Conservation (phyloP, 1,140 invertebrate species). For the Dendrolimus kikuchii region DNA sequence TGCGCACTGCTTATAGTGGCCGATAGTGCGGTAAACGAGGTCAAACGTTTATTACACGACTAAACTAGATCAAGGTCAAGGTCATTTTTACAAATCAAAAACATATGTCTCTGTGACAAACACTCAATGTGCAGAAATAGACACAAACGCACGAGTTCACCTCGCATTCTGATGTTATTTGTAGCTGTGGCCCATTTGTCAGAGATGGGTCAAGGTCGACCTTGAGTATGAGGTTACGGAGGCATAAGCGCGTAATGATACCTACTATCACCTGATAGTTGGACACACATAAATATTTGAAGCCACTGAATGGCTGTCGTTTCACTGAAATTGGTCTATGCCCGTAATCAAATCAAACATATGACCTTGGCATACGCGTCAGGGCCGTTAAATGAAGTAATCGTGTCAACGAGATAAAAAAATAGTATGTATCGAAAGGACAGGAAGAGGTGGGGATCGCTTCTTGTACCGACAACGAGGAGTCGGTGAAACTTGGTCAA, state of each 20-base stretch:
- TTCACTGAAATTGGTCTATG: conserved; percentile 1
- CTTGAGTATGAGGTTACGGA: conserved; percentile 30
- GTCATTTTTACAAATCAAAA: conserved; percentile 71
- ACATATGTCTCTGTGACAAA: conserved; percentile 56
- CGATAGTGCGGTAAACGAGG: conserved; percentile 67
- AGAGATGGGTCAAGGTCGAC: conserved; percentile 63
- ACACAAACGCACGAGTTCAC: conserved; percentile 43
- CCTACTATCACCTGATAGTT: background rate
- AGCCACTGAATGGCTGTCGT: background rate
- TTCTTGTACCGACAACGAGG: conserved; percentile 53
- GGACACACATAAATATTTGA: background rate
- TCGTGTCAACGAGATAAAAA: conserved; percentile 65
- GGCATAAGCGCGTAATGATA: conserved; percentile 3
- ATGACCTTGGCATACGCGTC: conserved; percentile 42
- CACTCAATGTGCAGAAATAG: conserved; percentile 51
- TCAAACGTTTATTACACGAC: conserved; percentile 62
- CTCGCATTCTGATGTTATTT: conserved; percentile 55
- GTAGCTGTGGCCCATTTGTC: conserved; percentile 44
- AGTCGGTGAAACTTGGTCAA: conserved; percentile 69
- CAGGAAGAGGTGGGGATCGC: conserved; percentile 67
- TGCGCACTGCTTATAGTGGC: conserved; percentile 46
- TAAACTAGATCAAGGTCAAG: conserved; percentile 71
- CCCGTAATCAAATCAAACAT: conserved; percentile 12
- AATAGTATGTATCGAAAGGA: conserved; percentile 61
- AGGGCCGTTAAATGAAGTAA: conserved; percentile 53